Base-by-base conservation (phyloP, 2,797 vertebrate species). In the Cossypha heuglini region DNA sequence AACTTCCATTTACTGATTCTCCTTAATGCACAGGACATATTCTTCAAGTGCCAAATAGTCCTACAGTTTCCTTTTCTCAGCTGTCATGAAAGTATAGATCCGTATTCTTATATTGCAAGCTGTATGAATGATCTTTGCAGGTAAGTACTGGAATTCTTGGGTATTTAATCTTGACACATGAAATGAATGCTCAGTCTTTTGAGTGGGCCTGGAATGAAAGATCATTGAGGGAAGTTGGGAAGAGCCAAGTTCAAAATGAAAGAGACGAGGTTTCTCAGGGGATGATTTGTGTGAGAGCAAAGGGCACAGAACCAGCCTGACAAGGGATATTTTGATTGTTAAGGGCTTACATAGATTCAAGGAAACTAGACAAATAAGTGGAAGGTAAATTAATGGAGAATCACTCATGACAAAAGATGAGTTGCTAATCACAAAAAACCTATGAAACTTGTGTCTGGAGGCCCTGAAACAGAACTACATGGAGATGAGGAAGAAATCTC, bases 11-110 rank as follows among this genome's bases (percentile, higher is more conserved):
- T 90, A 68, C 75, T 52, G 38, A 26, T 78, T 69, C 95, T 93
- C n/a, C 84, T 92, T 93, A 95, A 80, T 77, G 28, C 8, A 26
- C 95, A 99, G 99, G 98, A 98, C n/a, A 98, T 99, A 96, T 99
- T 99, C 95, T 98, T 99, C 98, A 99, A 99, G 98, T 99, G 99
- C 98, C 99, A 99, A 86, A 99, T 99, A 74, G 97, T 99, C 76
- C 97, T 99, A 90, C 99, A 99, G 95, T 99, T 99, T 93, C 99
- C 99, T 62, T 99, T 99, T 95, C 96, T 99, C 97, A 99, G 99
- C 96, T 99, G 99, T 96, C 99, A 99, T 93, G 99, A 99, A 97
- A 99, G 99, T 95, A 99, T 99, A 82, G 99, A 99, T 95, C 99
- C 99, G 1, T 99, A 99, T 96, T 99, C 99, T 45, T 99, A 99